Percentiles rank a stretch among this genome's conserved stretches.
These are phyloP conservation scores for Myotis planiceps DNA, from an alignment of 2,797 vertebrate genomes.

Conservation along the genomic window DNA sequence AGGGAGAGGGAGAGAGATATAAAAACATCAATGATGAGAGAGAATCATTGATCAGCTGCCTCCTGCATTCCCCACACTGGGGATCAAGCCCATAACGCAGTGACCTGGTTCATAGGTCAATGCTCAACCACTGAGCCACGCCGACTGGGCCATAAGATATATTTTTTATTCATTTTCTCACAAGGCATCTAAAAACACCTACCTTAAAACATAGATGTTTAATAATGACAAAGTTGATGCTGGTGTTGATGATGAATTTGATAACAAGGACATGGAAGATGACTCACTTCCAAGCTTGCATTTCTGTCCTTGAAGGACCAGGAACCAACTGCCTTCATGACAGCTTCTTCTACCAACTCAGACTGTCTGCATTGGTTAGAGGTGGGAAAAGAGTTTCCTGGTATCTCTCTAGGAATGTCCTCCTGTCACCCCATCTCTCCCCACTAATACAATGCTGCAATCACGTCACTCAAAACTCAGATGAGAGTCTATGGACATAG, in stretches of 20 bases:
- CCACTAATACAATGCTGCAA: background rate
- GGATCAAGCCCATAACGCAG: no score
- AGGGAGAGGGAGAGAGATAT: no score
- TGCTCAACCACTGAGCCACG: no score
- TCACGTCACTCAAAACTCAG: background rate
- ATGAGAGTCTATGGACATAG: background rate
- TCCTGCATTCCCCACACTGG: no score
- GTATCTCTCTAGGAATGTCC: background rate
- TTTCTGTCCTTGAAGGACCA: background rate
- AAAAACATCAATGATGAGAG: no score
- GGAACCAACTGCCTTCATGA: background rate
- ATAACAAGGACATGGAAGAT: background rate
- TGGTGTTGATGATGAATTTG: background rate
- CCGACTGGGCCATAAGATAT: background rate
- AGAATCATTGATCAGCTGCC: no score
- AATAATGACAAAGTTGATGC: background rate
- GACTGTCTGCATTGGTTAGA: background rate
- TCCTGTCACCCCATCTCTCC: background rate
- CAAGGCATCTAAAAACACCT: background rate
- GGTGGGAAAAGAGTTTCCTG: background rate
- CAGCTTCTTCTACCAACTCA: background rate
- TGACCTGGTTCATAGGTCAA: no score
- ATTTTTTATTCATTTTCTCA: background rate
- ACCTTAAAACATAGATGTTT: background rate
- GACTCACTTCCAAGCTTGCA: background rate